These are phyloP conservation scores for Neoscelio sp. DNA, from an alignment of 2,888 invertebrate genomes.

Conservation along the genomic window DNA sequence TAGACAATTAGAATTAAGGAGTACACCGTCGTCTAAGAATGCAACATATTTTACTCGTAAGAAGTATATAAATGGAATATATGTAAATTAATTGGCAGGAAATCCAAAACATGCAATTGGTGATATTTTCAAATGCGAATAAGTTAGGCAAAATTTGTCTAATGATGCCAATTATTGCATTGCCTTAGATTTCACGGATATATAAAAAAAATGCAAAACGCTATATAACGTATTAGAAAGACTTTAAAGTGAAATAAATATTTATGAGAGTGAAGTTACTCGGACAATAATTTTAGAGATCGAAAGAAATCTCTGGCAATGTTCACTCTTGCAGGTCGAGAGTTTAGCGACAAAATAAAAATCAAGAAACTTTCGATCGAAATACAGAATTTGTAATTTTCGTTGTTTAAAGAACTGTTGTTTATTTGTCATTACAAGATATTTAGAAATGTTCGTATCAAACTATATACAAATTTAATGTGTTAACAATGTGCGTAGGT, in stretches of 20 bases:
- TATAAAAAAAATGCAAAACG: slow-evolving; percentile 61
- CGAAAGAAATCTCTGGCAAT: slow-evolving; percentile 23
- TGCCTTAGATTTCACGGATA: slow-evolving; percentile 75
- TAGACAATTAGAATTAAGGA: no score
- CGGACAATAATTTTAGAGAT: not conserved
- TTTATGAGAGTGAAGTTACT: slow-evolving; percentile 29
- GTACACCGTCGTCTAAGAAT: no score
- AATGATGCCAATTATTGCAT: slow-evolving; percentile 77
- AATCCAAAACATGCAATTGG: no score
- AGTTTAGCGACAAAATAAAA: slow-evolving; percentile 66
- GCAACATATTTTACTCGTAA: no score
- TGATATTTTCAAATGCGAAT: not conserved
- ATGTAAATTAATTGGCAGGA: no score
- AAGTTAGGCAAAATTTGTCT: slow-evolving; percentile 48
- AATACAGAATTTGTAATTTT: not conserved
- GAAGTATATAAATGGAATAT: no score
- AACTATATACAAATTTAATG: not conserved
- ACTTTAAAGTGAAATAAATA: slow-evolving; percentile 7
- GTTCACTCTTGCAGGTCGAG: slow-evolving; percentile 77
- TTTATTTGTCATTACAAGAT: no score
- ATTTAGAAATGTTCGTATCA: no score
- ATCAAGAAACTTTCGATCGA: slow-evolving; percentile 15
- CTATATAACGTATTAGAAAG: slow-evolving; percentile 47
- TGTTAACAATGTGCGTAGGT: not conserved
- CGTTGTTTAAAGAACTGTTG: no score